A percentile compares a stretch with the other conserved stretches of the same genome.
Conservation (phyloP, 92 coral and sea anemone genomes). For the Porites cylindrica region DNA sequence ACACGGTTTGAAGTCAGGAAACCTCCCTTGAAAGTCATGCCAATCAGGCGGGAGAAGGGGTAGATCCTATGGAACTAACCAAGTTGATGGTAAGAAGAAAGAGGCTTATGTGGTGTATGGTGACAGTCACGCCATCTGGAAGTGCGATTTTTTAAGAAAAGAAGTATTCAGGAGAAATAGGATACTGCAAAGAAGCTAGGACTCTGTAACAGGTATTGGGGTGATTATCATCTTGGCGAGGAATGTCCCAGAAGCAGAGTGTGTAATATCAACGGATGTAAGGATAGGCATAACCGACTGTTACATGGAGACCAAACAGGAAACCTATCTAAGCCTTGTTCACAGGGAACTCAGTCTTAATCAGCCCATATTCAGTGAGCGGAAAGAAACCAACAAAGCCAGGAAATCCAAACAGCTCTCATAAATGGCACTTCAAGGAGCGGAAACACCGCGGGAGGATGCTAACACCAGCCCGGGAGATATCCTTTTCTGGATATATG, state of each 20-base stretch:
- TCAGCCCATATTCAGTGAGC: too few relatives aligned
- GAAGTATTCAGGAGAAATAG: neutral
- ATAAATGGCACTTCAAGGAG: neutral
- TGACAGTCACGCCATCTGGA: constrained; percentile 47
- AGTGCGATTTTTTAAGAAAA: neutral
- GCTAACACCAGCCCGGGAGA: neutral
- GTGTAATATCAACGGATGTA: neutral
- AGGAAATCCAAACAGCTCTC: too few relatives aligned
- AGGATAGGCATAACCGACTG: constrained; percentile 39
- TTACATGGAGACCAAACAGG: constrained; percentile 23
- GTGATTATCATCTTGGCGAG: too few relatives aligned
- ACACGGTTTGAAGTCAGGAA: too few relatives aligned
- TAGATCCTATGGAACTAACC: too few relatives aligned
- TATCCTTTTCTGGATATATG: too few relatives aligned
- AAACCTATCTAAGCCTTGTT: neutral
- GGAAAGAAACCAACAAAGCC: too few relatives aligned
- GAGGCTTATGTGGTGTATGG: neutral
- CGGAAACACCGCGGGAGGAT: constrained; percentile 31
- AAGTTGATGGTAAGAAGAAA: neutral
- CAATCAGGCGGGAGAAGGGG: too few relatives aligned
- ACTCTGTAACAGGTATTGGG: too few relatives aligned
- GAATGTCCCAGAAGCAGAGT: too few relatives aligned
- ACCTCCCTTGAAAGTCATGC: too few relatives aligned
- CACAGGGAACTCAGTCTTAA: constrained; percentile 3
- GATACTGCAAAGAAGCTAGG: too few relatives aligned